phyloP scores from a whole-genome alignment of 2,113 vertebrate genomes.

The Seriola quinqueradiata region DNA sequence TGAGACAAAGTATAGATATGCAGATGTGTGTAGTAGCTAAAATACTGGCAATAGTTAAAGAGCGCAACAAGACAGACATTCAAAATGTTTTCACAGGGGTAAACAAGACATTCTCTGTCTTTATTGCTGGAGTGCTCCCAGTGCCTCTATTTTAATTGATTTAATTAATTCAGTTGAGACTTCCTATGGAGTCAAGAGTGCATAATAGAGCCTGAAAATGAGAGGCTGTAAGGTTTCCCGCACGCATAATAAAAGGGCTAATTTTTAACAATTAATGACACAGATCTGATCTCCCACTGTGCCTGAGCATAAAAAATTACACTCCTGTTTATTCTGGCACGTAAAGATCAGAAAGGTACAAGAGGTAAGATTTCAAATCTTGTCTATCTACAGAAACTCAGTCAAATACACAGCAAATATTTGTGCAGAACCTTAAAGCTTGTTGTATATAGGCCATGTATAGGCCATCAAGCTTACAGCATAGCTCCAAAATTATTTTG shows the following conservation, averaged over 20 bases:
- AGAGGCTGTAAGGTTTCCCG: conserved; percentile 59
- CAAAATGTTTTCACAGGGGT: conserved; percentile 43
- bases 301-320: conserved; percentile 6
- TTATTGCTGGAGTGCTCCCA: conserved; percentile 57
- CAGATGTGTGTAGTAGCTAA: neutral
- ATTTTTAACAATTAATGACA: conserved; percentile 69
- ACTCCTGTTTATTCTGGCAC: conserved; percentile 23
- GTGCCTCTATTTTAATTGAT: conserved; percentile 71
- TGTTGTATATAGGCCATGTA: neutral
- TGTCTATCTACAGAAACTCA: neutral
- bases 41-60: conserved; percentile 24
- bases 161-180: conserved; percentile 75
- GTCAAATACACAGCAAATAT: conserved; percentile 24
- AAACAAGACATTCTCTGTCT: conserved; percentile 50
- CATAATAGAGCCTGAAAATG: conserved; percentile 68
- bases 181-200: conserved; percentile 71
- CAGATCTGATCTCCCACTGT: conserved; percentile 50
- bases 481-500: conserved; percentile 11
- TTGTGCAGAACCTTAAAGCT: conserved; percentile 1
- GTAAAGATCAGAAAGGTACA: neutral
- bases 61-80: conserved; percentile 19
- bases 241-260: conserved; percentile 60
- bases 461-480: conserved; percentile 1
- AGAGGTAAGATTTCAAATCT: conserved; percentile 19
- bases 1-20: conserved; percentile 16